Conservation (phyloP, 2,797 vertebrate species). For the Hephaestus fuliginosus region DNA sequence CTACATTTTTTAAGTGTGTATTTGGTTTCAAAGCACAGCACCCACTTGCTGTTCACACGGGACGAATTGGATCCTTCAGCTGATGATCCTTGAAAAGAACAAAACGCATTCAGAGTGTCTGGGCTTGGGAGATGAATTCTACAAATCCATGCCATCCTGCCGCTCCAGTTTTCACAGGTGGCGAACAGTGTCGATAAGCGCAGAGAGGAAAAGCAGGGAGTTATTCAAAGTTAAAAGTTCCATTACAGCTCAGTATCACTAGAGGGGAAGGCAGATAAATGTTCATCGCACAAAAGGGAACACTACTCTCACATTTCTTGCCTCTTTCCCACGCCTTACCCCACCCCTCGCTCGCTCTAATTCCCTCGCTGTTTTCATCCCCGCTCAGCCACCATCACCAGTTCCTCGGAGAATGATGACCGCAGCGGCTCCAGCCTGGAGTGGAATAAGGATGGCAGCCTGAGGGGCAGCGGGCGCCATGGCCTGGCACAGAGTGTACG, state of each 20-base stretch:
- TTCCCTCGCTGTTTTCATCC: not conserved
- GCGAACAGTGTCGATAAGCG: conserved; percentile 63
- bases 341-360: conserved; percentile 23
- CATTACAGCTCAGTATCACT: conserved; percentile 47
- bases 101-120: conserved; percentile 19
- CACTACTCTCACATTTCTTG: conserved; percentile 11
- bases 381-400: conserved; percentile 94
- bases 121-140: conserved; percentile 37
- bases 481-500: conserved; percentile 88
- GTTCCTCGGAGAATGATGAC: conserved; percentile 99
- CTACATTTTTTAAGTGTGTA: not conserved
- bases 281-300: conserved; percentile 35
- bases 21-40: not conserved
- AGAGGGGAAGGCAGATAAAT: conserved; percentile 55
- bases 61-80: conserved; percentile 13
- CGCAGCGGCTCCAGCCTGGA: conserved; percentile 98
- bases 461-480: conserved; percentile 90
- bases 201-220: conserved; percentile 42
- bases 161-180: conserved; percentile 56
- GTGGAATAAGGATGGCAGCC: conserved; percentile 96
- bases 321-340: conserved; percentile 17
- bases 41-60: conserved; percentile 1
- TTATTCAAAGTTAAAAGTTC: conserved; percentile 58
- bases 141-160: conserved; percentile 40
- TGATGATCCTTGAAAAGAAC: conserved; percentile 19